A percentile compares a stretch with the other conserved stretches of the same genome.
phyloP scores from a whole-genome alignment of 2,888 invertebrate species.

The Microplitis manilae region DNA sequence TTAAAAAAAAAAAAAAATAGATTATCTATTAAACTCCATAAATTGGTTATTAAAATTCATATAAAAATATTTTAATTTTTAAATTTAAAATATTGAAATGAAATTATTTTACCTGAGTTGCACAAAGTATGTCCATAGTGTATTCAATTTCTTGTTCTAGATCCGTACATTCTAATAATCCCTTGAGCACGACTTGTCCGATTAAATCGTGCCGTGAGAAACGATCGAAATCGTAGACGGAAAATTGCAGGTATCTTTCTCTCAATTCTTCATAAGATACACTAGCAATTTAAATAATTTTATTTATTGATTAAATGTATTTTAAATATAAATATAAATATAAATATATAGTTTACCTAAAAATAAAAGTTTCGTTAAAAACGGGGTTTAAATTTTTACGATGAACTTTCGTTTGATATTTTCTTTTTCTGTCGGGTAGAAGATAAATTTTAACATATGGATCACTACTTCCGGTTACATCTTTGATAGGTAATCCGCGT shows the following conservation, averaged over 20 bases:
- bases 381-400: constrained; percentile 86
- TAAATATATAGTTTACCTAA: constrained; percentile 76
- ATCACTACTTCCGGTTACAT: constrained; percentile 88
- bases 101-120: constrained; percentile 77
- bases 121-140: constrained; percentile 87
- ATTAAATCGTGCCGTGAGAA: constrained; percentile 91
- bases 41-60: too few relatives aligned
- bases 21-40: too few relatives aligned
- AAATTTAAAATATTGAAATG: constrained; percentile 15
- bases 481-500: constrained; percentile 86
- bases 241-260: constrained; percentile 86
- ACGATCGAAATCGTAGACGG: constrained; percentile 90
- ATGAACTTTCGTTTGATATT: constrained; percentile 89
- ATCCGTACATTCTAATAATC: constrained; percentile 84
- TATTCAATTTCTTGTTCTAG: constrained; percentile 87
- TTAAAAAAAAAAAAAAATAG: too few relatives aligned
- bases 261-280: constrained; percentile 84
- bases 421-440: constrained; percentile 88
- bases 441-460: constrained; percentile 91
- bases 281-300: constrained; percentile 70
- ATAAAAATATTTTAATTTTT: neutral
- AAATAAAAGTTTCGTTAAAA: constrained; percentile 88
- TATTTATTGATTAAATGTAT: neutral
- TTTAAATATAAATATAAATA: constrained; percentile 7
- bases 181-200: constrained; percentile 87